Evolutionary conservation across 1,140 invertebrate species (phyloP).

Genomic region (Drosophila eugracilis): DNA sequence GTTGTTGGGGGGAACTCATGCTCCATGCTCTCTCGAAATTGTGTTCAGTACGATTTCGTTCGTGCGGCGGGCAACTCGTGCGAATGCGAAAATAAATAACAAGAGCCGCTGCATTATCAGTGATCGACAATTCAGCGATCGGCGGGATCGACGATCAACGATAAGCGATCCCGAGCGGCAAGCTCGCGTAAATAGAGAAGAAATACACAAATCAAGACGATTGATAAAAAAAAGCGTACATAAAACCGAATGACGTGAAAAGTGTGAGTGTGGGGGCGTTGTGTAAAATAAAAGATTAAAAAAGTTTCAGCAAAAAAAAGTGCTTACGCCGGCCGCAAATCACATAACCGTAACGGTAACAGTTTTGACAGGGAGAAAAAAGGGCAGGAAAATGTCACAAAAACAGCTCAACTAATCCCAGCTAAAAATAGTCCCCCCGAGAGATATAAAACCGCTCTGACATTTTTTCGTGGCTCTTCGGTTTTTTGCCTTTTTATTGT

Average conservation of each 20-base stretch:
- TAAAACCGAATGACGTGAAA: conserved; percentile 1
- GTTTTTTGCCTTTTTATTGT: too few relatives aligned
- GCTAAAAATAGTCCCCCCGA: conserved; percentile 46
- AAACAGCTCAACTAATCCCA: conserved; percentile 46
- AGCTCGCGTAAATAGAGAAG: conserved; percentile 32
- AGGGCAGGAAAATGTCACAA: conserved; percentile 1
- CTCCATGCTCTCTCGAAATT: conserved; percentile 29
- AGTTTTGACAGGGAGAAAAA: conserved; percentile 4
- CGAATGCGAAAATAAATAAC: conserved; percentile 27
- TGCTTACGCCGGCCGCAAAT: conserved; percentile 10
- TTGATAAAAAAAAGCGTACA: conserved; percentile 19
- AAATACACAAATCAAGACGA: conserved; percentile 6
- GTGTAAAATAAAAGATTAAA: conserved; percentile 27
- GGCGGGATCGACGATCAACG: conserved; percentile 15
- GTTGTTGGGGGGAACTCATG: conserved; percentile 46
- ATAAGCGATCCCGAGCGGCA: conserved; percentile 18
- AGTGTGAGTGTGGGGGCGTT: conserved; percentile 16
- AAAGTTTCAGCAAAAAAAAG: conserved; percentile 7
- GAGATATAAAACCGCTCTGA: conserved; percentile 39
- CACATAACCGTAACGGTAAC: conserved; percentile 50
- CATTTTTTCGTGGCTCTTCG: conserved; percentile 26
- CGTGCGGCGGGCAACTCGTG: conserved; percentile 59
- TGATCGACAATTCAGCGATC: conserved; percentile 25
- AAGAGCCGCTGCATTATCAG: conserved; percentile 25
- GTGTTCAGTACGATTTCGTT: conserved; percentile 66